These are phyloP conservation scores for Phaonia tiefii DNA, from an alignment of 2,888 invertebrate species.

Conservation along the genomic window DNA sequence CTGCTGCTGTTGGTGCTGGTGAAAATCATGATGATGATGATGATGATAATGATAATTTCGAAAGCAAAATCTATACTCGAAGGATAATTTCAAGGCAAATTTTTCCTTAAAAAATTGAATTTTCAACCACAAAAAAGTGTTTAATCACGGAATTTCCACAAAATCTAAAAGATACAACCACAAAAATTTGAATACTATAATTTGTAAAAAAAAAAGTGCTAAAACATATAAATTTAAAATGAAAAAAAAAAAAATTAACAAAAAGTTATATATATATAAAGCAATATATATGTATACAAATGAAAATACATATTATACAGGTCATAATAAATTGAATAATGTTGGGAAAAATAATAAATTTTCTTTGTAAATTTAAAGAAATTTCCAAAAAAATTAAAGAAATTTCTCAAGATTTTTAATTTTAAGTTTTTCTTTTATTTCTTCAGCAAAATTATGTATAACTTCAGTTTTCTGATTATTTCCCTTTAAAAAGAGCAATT, in stretches of 20 bases:
- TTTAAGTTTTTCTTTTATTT: not conserved
- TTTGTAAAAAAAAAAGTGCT: not conserved
- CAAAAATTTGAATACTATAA: not conserved
- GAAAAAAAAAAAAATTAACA: constrained; percentile 39
- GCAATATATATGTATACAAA: not conserved
- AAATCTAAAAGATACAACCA: not conserved
- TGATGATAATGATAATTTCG: not conserved
- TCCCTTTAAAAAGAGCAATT: constrained; percentile 52
- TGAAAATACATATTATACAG: constrained; percentile 44
- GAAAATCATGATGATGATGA: constrained; percentile 32
- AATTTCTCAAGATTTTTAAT: not conserved
- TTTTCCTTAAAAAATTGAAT: not conserved
- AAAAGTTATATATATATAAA: constrained; percentile 27
- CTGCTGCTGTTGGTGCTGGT: too few species aligned
- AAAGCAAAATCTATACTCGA: constrained; percentile 48
- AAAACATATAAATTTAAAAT: constrained; percentile 2
- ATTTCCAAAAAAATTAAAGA: too few species aligned
- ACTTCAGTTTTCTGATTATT: constrained; percentile 23
- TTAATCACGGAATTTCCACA: constrained; percentile 8
- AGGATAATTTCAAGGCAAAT: constrained; percentile 50
- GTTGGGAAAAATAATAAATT: too few species aligned
- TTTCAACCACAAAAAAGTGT: not conserved
- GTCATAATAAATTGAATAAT: constrained; percentile 44
- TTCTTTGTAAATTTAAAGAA: too few species aligned
- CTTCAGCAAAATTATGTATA: constrained; percentile 34